Evolutionary conservation across 2,888 invertebrate species (phyloP), one percentile per base, ranked within the genome.

Genomic region (Lobophora halterata): DNA sequence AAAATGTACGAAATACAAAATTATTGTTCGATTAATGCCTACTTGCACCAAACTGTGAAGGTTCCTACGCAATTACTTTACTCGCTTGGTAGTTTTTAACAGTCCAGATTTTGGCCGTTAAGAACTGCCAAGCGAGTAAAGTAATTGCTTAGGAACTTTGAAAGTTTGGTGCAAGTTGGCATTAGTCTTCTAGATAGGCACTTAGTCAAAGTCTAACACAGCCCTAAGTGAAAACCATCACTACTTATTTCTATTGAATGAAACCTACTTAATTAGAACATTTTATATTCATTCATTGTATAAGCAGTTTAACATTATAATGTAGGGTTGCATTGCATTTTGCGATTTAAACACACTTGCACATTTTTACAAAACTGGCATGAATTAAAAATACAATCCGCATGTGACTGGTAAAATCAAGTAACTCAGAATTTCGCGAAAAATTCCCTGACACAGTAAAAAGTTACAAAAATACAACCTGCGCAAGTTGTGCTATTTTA

Each of bases 141-240:
- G n/a, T n/a, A n/a, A n/a, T n/a, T n/a, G n/a, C n/a, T n/a, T n/a
- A n/a, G n/a, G n/a, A n/a, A n/a, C n/a, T n/a, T n/a, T n/a, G n/a
- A n/a, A n/a, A n/a, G n/a, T n/a, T n/a, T n/a, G n/a, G n/a, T n/a
- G n/a, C n/a, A n/a, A n/a, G n/a, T n/a, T n/a, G n/a, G 20, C 24
- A 13, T 8, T 16, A 37, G 13, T 19, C 24, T 24, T 21, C 11
- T 24, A 25, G 24, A 8, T 39, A 49, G 46, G 36, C 46, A 45
- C 47, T 45, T 46, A 4, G 40, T 21, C 19, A 14, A 31, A 46
- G 34, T 37, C 23, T 43, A 46, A 49, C 66, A 66, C 65, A 65
- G 67, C 64, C 68, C 44, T 53, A 56, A 48, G 46, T 40, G 49
- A 52, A 25, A 49, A n/a, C n/a, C n/a, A n/a, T 33, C 40, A 31